Evolutionary conservation across 2,888 invertebrate genomes (phyloP), one percentile per base, ranked within the genome.

Genomic region (Andrena praecox): DNA sequence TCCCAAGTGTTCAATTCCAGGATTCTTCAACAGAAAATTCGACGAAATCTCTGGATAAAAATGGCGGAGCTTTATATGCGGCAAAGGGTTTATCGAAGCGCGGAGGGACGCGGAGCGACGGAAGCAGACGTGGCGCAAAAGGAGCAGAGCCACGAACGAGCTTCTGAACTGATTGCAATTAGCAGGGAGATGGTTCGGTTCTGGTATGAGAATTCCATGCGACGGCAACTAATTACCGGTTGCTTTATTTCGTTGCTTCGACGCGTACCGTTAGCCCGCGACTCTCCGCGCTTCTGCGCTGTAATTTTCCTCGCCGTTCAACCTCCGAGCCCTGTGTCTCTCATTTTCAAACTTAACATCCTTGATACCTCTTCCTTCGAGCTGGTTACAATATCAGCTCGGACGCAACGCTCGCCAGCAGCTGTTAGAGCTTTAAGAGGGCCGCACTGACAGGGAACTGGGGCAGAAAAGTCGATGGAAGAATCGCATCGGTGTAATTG

Each of bases 211-310:
- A 66, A 70, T 71, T 52, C 69, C 31, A 16, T 56, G 50, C 56
- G 63, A 70, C 67, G 86, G 64, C 86, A 59, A 72, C 82, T 87
- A 87, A 87, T 87, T 87, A 85, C 82, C 76, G 82, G 80, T 79
- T 80, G 76, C 73, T 87, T 87, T 83, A 87, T 87, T 87, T 87
- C 76, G 87, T 85, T 77, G 59, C 52, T 72, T 77, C 71, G 69
- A 66, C 71, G 54, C 64, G 75, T 68, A 82, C 86, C 86, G 86
- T 86, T 86, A 86, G 63, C 29, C 77, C 1, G 27, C 48, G 66
- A 42, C 48, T 42, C 60, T 48, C 31, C 71, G 66, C 50, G 33
- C 35, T 48, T 66, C 56, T 27, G 0, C 31, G 62, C 74, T 27
- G 62, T 54, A 62, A 62, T 76, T 76, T 69, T 31, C 70, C 8